A percentile compares a stretch with the other conserved stretches of the same genome.
These are phyloP conservation scores for Pempheris klunzingeri DNA, from an alignment of 2,797 vertebrate species.

Conservation along the genomic window DNA sequence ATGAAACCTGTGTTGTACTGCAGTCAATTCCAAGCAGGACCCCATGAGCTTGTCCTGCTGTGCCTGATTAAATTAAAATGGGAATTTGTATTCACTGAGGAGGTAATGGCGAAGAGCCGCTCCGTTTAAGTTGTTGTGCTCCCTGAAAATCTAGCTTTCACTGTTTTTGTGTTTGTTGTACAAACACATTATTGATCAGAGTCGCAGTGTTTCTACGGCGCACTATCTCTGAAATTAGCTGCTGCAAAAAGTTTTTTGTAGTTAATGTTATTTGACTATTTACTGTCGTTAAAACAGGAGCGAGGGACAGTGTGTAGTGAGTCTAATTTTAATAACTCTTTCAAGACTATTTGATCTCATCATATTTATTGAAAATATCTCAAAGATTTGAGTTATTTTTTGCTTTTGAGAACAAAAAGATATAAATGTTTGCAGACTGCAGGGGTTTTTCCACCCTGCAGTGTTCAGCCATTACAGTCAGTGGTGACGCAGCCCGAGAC, in stretches of 20 bases:
- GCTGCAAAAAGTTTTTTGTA: slow-evolving; percentile 11
- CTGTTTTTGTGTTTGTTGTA: slow-evolving; percentile 26
- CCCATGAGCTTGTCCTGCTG: slow-evolving; percentile 65
- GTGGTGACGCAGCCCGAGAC: slow-evolving; percentile 78
- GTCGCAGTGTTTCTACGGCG: slow-evolving; percentile 2
- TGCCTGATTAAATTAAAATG: slow-evolving; percentile 76
- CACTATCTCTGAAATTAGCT: slow-evolving; percentile 17
- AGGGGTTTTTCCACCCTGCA: slow-evolving; percentile 74
- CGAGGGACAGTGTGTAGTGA: not conserved
- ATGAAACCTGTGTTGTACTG: slow-evolving; percentile 69
- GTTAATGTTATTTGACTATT: slow-evolving; percentile 7
- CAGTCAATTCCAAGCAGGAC: slow-evolving; percentile 65
- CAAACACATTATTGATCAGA: slow-evolving; percentile 35
- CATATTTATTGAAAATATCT: not conserved
- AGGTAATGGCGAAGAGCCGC: slow-evolving; percentile 34
- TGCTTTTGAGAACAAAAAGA: slow-evolving; percentile 14
- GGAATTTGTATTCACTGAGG: slow-evolving; percentile 63
- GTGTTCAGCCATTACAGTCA: slow-evolving; percentile 75
- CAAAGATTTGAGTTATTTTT: slow-evolving; percentile 12
- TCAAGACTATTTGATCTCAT: not conserved
- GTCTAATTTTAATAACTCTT: not conserved
- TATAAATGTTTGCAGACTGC: slow-evolving; percentile 61
- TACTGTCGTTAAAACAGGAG: not conserved
- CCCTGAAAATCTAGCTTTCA: slow-evolving; percentile 35
- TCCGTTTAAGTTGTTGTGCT: slow-evolving; percentile 41